Base-by-base conservation (phyloP, 2,113 vertebrate genomes). In the Oreochromis spilurus region DNA sequence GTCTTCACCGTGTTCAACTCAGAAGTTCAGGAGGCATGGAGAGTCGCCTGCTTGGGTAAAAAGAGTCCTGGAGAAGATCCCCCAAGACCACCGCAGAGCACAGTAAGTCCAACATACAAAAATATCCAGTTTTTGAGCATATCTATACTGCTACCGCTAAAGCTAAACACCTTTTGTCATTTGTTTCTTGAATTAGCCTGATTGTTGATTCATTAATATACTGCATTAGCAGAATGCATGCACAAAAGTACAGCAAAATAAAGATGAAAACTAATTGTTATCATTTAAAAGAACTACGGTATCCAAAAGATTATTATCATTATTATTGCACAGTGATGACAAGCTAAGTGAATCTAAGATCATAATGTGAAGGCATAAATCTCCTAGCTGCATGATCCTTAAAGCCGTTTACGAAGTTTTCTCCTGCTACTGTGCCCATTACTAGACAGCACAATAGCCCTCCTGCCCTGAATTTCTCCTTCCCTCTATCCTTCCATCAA, bases 1-100 rank as follows among this genome's bases (percentile, higher is more conserved):
- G 95, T 98, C 50, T 99, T 99, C 95, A 99, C 98, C 1, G 88
- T 98, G 67, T 95, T 99, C 91, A 98, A 99, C 21, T 96, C 97
- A 6, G 99, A 99, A 87, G 97, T 98, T 11, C 95, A 93, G 84
- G 98, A 99, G 67, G 97, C 97, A 26, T 99, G 98, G 98, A 97
- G 97, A 36, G 92, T 97, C 0, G 96, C 96, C 92, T 99, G 98
- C 89, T 92, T 98, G 6, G 95, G 97, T 79, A 98, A 97, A 94
- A 99, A 98, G 93, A 97, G 88, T 11, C 97, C 96, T 10, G 96
- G 94, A 0, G 98, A 99, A 87, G 98, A 99, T 70, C 90, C 96
- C 3, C 87, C 95, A 0, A 97, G 97, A 95, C 96, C 96, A 5
- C 92, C 97, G 0, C 98, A 98, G 89, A 97, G 96, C 88, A 88